Conservation (phyloP, 2,113 vertebrate genomes). For the Mustela nigripes region DNA sequence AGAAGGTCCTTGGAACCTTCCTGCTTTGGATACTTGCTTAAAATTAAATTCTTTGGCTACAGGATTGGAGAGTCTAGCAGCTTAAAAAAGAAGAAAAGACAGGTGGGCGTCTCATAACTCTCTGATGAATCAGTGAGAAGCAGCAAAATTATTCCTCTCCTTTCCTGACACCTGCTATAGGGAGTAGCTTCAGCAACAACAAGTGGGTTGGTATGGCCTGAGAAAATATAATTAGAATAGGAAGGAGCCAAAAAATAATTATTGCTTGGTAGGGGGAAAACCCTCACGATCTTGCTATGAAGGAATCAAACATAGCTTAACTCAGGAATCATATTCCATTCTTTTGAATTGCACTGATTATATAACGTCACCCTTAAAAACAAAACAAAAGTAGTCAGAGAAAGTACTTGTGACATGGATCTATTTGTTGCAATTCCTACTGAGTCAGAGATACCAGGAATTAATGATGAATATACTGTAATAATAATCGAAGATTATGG, state of each 20-base stretch:
- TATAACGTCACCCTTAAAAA: constrained; percentile 1
- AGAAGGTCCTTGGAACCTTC: background rate
- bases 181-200: constrained; percentile 33
- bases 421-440: background rate
- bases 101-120: constrained; percentile 70
- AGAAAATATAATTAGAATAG: constrained; percentile 72
- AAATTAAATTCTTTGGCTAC: constrained; percentile 67
- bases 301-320: background rate
- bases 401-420: background rate
- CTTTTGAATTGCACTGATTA: background rate
- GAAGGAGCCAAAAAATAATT: constrained; percentile 39
- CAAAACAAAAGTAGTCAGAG: constrained; percentile 18
- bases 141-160: constrained; percentile 52
- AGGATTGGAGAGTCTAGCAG: background rate
- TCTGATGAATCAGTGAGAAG: constrained; percentile 77
- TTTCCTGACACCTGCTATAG: constrained; percentile 76
- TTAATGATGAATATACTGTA: background rate
- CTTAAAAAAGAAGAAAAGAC: constrained; percentile 46
- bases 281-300: constrained; percentile 17
- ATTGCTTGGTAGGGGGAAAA: background rate
- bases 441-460: background rate
- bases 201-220: constrained; percentile 5
- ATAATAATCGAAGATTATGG: background rate
- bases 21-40: constrained; percentile 47
- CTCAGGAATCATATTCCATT: background rate